Percentiles rank a stretch among this genome's conserved stretches.
Evolutionary conservation across 2,888 invertebrate genomes (phyloP).

Genomic region (Sminthurinus aureus): DNA sequence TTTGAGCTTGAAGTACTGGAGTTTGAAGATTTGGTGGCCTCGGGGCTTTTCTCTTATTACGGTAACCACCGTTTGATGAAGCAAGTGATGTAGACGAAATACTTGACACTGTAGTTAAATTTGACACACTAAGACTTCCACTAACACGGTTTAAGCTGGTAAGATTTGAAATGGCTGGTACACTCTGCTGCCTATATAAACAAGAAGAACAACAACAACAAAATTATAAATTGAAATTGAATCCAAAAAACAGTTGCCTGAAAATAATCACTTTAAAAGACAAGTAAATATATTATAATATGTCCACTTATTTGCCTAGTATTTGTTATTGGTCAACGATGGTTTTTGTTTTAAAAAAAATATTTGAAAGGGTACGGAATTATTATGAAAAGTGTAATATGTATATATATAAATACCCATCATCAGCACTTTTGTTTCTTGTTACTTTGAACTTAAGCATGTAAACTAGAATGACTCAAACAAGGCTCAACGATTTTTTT

Average conservation of each 20-base stretch:
- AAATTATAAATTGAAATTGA: background rate
- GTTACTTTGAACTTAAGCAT: constrained; percentile 34
- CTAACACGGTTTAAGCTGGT: background rate
- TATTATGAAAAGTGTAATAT: background rate
- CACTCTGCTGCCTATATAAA: constrained; percentile 34
- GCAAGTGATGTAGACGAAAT: constrained; percentile 61
- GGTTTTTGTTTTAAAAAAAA: too few species aligned
- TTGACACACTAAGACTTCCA: constrained; percentile 45
- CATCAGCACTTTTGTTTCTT: background rate
- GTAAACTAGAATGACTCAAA: background rate
- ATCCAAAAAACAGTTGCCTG: background rate
- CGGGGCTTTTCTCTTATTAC: constrained; percentile 70
- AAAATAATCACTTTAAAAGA: background rate
- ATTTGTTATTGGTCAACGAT: background rate
- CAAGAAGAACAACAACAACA: constrained; percentile 11
- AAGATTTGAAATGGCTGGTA: constrained; percentile 7
- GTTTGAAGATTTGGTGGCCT: constrained; percentile 64
- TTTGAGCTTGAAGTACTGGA: constrained; percentile 52
- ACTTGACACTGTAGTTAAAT: constrained; percentile 59
- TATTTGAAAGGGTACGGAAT: too few species aligned
- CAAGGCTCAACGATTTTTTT: background rate
- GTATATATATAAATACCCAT: background rate
- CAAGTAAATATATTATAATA: background rate
- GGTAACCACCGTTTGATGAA: constrained; percentile 61
- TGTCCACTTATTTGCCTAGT: too few species aligned